Base-by-base conservation (phyloP, 2,888 invertebrate species). In the Pristionchus fissidentatus region DNA sequence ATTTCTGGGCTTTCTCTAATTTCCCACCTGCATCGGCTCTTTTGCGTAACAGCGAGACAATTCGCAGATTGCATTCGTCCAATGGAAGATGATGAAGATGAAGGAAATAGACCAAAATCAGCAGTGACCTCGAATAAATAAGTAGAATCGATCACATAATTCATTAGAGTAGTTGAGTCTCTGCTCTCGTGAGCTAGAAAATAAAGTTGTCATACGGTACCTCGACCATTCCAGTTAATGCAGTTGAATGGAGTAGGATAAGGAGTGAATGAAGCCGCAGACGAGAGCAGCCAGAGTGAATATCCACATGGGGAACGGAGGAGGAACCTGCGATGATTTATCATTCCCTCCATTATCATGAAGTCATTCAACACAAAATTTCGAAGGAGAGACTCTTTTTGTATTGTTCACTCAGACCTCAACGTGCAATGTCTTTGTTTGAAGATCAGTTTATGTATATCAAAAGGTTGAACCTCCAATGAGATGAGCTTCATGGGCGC, bases 221-320 rank as follows among this genome's bases (percentile, higher is more conserved):
- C n/a, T 70, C 70, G n/a, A 70, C 70, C 41, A 52, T 55, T 55
- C 80, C 80, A 62, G 80, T 81, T 0, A 81, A 46, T 2, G 80
- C 80, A 0, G 62, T 46, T 4, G 80, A 81, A n/a, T 81, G 80
- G 1, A 81, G 80, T 0, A 81, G 32, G 35, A 81, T 62, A 4
- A 43, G 57, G 0, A 57, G 38, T 38, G 55, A 43, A 26, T 38
- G 41, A 2, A 70, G 70, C 0, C 70, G 70, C 2, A 70, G 70
- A 10, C 70, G 70, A 10, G 70, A 70, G 19, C 70, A 70, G 26
- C 70, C 94, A 93, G 97, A 98, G 93, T 98, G 98, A n/a, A 98
- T 94, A 93, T 98, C 97, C 7, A 98, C 96, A 86, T 96, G 95
- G 5, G 90, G 90, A 41, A 87, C 85, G 5, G 87, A 75, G 7